Conservation (phyloP, 2,888 invertebrate genomes). For the Cheiracanthium punctorium region DNA sequence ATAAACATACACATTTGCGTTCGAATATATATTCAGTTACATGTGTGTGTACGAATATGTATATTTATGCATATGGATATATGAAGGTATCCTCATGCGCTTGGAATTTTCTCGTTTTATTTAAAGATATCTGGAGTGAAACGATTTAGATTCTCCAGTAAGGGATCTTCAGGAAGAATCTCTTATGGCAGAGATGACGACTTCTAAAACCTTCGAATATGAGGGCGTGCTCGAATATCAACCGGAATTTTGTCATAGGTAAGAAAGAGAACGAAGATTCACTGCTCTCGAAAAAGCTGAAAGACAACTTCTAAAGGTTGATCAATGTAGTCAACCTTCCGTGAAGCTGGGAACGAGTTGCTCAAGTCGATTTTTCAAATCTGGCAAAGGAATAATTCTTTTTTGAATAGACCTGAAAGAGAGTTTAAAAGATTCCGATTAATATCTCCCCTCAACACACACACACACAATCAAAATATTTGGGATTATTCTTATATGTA, state of each 20-base stretch:
- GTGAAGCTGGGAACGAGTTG: neutral
- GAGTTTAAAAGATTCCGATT: neutral
- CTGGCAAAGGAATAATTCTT: constrained; percentile 13
- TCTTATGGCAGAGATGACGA: constrained; percentile 40
- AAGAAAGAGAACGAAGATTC: constrained; percentile 13
- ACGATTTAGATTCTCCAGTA: constrained; percentile 29
- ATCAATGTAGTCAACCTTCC: neutral
- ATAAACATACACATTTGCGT: constrained; percentile 6
- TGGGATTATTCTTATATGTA: too few relatives aligned
- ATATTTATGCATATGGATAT: neutral
- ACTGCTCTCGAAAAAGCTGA: constrained; percentile 14
- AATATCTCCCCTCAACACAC: too few relatives aligned
- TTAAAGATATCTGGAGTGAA: neutral
- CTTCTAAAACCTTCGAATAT: constrained; percentile 30
- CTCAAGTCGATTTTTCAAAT: neutral
- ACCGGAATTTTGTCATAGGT: constrained; percentile 2
- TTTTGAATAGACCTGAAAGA: constrained; percentile 13
- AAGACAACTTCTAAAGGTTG: constrained; percentile 14
- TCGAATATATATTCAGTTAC: neutral
- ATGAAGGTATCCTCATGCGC: neutral
- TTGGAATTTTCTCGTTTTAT: neutral
- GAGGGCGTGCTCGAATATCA: constrained; percentile 1
- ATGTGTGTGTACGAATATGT: neutral
- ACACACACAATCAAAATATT: too few relatives aligned
- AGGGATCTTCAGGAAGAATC: constrained; percentile 30